Evolutionary conservation across 2,113 vertebrate species (phyloP).

Genomic region (Upupa epops): DNA sequence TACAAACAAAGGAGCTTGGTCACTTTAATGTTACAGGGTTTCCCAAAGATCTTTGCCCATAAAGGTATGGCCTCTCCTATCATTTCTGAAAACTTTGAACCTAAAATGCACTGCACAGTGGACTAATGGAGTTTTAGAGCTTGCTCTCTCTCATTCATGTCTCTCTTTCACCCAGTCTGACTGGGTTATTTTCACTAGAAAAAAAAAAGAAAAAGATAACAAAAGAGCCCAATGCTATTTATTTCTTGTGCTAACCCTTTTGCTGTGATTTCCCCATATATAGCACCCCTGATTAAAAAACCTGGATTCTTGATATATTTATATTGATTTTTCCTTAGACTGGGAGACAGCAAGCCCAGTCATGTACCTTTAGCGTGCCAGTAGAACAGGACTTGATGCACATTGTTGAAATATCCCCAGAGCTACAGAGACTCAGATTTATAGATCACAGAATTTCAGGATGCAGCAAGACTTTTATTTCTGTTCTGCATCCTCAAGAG

Average conservation of each 20-base stretch:
- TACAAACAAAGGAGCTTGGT: neutral
- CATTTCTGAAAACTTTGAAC: slow-evolving; percentile 15
- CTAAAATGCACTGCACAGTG: neutral
- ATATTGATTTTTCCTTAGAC: slow-evolving; percentile 32
- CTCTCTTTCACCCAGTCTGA: neutral
- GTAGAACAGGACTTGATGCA: slow-evolving; percentile 6
- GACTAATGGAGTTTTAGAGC: neutral
- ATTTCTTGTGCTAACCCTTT: neutral
- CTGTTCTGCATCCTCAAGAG: neutral
- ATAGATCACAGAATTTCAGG: slow-evolving; percentile 31
- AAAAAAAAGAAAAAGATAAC: neutral
- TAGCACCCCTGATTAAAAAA: neutral
- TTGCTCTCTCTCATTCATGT: neutral
- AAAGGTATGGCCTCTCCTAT: slow-evolving; percentile 17
- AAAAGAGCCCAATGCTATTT: neutral
- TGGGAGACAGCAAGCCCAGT: neutral
- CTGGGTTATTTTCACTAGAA: neutral
- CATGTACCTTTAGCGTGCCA: neutral
- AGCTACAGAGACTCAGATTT: neutral
- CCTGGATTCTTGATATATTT: neutral
- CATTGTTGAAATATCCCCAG: slow-evolving; percentile 5
- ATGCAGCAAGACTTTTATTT: slow-evolving; percentile 19
- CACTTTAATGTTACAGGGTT: slow-evolving; percentile 14
- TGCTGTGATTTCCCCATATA: neutral
- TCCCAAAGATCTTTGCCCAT: slow-evolving; percentile 24